These are phyloP conservation scores for Leuciscus idus DNA, from an alignment of 2,113 vertebrate species.

Conservation along the genomic window DNA sequence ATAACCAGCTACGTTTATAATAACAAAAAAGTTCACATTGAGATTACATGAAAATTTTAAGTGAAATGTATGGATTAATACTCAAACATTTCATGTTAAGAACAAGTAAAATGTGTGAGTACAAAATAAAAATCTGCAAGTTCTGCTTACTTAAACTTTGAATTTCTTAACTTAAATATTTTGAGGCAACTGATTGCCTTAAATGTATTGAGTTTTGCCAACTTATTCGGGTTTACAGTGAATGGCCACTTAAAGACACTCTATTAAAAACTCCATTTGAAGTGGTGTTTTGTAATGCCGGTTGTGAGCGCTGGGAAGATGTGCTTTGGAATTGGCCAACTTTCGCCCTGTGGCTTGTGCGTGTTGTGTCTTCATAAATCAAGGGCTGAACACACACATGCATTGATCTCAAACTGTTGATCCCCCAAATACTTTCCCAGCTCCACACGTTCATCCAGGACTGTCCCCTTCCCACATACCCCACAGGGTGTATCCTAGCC, in stretches of 20 bases:
- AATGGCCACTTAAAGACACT: not conserved
- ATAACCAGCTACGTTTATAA: no score
- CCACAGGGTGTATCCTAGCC: slow-evolving; percentile 24
- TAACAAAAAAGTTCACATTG: no score
- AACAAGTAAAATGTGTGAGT: no score
- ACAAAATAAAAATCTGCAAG: no score
- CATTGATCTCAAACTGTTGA: slow-evolving; percentile 21
- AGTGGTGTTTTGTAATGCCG: not conserved
- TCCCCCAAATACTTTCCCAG: slow-evolving; percentile 16
- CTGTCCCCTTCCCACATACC: not conserved
- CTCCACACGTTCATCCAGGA: not conserved
- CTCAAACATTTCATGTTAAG: no score
- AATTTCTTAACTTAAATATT: no score
- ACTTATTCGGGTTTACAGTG: no score
- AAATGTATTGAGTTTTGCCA: no score
- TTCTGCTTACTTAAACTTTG: no score
- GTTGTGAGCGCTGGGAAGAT: not conserved
- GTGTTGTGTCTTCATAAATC: slow-evolving; percentile 33
- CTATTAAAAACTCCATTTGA: not conserved
- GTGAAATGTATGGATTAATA: no score
- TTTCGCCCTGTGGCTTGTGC: not conserved
- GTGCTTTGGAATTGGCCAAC: slow-evolving; percentile 18
- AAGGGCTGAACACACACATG: slow-evolving; percentile 8
- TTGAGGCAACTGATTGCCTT: no score
- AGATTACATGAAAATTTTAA: no score